Evolutionary conservation across 2,888 invertebrate genomes (phyloP).

Genomic region (Drosophila affinis): DNA sequence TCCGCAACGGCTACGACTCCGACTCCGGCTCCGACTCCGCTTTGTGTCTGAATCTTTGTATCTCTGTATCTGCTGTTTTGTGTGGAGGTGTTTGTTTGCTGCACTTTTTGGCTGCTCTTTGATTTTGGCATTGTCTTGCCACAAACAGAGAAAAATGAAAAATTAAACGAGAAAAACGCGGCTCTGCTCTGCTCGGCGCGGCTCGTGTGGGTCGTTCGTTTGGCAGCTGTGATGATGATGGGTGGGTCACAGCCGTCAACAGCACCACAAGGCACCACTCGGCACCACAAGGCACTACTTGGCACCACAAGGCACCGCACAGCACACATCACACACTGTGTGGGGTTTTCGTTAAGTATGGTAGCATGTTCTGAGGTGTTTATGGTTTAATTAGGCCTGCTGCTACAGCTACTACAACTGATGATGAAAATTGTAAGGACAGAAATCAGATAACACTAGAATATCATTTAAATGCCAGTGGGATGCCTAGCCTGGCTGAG

Average conservation of each 20-base stretch:
- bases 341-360: conserved; percentile 63
- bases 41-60: neutral
- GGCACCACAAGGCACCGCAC: neutral
- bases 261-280: conserved; percentile 1
- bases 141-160: conserved; percentile 31
- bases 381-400: conserved; percentile 71
- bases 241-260: conserved; percentile 31
- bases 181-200: neutral
- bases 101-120: conserved; percentile 65
- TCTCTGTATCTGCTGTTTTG: conserved; percentile 12
- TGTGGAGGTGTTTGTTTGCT: conserved; percentile 60
- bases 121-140: conserved; percentile 65
- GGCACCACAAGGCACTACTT: too few relatives aligned
- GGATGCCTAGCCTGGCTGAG: conserved; percentile 3
- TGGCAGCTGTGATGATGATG: conserved; percentile 36
- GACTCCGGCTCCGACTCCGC: neutral
- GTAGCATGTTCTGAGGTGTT: conserved; percentile 75
- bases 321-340: conserved; percentile 32
- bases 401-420: neutral
- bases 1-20: conserved; percentile 11
- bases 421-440: conserved; percentile 64
- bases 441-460: conserved; percentile 4
- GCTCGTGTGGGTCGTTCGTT: conserved; percentile 41
- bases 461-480: neutral
- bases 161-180: conserved; percentile 1